These are phyloP conservation scores for Xestia xanthographa DNA, from an alignment of 2,888 invertebrate genomes.

Conservation along the genomic window DNA sequence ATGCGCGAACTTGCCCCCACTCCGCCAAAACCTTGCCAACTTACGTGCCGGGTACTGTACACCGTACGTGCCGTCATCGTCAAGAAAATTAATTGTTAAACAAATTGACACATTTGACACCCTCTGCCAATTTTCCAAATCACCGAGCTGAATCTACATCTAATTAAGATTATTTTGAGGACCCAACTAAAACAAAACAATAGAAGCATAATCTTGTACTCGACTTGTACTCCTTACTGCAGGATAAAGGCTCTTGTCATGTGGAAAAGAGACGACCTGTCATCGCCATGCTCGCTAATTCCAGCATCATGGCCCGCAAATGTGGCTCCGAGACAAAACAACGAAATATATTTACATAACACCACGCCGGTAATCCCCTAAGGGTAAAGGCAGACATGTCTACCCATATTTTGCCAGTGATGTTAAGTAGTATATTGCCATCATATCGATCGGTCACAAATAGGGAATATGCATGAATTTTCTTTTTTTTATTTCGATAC, in stretches of 20 bases:
- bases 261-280: neutral
- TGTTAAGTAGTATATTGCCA: too few relatives aligned
- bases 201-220: neutral
- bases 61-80: neutral
- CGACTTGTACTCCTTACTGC: neutral
- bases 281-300: neutral
- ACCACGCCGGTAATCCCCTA: neutral
- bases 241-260: neutral
- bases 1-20: too few relatives aligned
- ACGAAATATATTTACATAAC: neutral
- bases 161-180: neutral
- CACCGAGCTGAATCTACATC: neutral
- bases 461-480: too few relatives aligned
- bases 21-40: too few relatives aligned
- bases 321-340: slow-evolving; percentile 8
- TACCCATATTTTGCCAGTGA: neutral
- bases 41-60: too few relatives aligned
- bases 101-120: neutral
- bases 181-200: neutral
- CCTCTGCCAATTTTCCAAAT: neutral
- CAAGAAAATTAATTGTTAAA: neutral
- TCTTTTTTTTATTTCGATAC: too few relatives aligned
- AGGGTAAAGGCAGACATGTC: neutral
- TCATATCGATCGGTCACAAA: too few relatives aligned
- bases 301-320: neutral